A percentile compares a stretch with the other conserved stretches of the same genome.
Conservation (phyloP, 2,113 vertebrate species). For the Eulemur rufifrons region DNA sequence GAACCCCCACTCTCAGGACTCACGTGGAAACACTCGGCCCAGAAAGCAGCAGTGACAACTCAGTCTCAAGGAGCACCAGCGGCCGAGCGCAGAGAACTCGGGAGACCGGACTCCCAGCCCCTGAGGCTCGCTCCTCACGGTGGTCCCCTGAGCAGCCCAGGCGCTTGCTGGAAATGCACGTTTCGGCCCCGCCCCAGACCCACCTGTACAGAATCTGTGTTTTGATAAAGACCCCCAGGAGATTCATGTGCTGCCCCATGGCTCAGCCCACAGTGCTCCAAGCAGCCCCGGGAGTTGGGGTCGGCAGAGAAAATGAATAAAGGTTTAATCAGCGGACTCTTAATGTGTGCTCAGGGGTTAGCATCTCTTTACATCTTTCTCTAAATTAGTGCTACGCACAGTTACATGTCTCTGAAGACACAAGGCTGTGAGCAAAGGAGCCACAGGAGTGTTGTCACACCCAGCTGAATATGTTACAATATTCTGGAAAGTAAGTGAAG, state of each 20-base stretch:
- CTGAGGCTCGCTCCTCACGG: rapidly evolving
- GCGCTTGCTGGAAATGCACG: neutral
- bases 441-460: neutral
- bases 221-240: neutral
- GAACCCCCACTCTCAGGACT: neutral
- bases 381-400: neutral
- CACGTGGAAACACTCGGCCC: neutral
- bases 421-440: neutral
- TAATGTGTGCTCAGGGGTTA: neutral
- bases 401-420: neutral
- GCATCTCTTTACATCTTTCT: neutral
- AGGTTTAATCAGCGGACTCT: neutral
- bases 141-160: neutral
- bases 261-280: rapidly evolving
- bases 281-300: neutral
- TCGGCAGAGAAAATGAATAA: neutral
- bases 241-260: rapidly evolving
- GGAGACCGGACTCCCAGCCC: neutral
- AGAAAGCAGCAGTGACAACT: neutral
- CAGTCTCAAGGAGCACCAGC: neutral
- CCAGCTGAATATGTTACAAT: neutral
- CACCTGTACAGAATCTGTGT: neutral
- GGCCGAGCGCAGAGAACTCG: neutral
- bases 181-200: neutral
- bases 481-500: neutral